phyloP scores from a whole-genome alignment of 2,888 invertebrate genomes.

The Ecliptopera silaceata region DNA sequence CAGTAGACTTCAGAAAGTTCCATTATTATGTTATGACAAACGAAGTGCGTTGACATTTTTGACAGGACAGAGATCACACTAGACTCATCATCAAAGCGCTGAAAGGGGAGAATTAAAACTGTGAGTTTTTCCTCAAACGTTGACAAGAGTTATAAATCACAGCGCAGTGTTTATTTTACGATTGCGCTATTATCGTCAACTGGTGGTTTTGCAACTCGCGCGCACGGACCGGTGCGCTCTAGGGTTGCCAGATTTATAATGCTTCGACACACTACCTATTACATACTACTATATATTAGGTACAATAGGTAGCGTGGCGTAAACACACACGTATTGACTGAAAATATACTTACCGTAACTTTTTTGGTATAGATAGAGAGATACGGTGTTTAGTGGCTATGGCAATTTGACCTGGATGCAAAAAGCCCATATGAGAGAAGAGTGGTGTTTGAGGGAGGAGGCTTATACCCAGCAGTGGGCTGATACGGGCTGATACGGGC shows the following conservation, averaged over 20 bases:
- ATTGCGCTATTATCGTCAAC: constrained; percentile 77
- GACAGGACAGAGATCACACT: constrained; percentile 35
- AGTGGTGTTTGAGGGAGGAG: too few relatives aligned
- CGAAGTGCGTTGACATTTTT: constrained; percentile 1
- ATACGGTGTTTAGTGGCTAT: too few relatives aligned
- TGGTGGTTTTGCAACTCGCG: constrained; percentile 74
- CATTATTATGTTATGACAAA: not conserved
- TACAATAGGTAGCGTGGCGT: too few relatives aligned
- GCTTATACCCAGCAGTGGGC: too few relatives aligned
- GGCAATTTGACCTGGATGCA: too few relatives aligned
- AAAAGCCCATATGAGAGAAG: too few relatives aligned
- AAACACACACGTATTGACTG: too few relatives aligned
- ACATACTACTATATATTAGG: too few relatives aligned
- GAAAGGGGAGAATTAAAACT: constrained; percentile 67
- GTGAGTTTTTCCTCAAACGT: constrained; percentile 68
- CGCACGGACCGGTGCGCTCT: constrained; percentile 50
- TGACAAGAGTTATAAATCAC: constrained; percentile 76
- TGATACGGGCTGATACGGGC: too few relatives aligned
- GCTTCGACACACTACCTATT: not conserved
- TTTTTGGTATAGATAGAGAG: too few relatives aligned
- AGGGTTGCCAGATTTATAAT: constrained; percentile 39
- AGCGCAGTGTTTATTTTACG: constrained; percentile 76
- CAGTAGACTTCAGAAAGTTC: too few relatives aligned
- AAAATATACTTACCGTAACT: too few relatives aligned
- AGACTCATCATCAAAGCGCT: constrained; percentile 70